Percentiles rank a stretch among this genome's conserved stretches.
These are phyloP conservation scores for Amblyraja radiata DNA, from an alignment of 2,797 vertebrate species.

Conservation along the genomic window DNA sequence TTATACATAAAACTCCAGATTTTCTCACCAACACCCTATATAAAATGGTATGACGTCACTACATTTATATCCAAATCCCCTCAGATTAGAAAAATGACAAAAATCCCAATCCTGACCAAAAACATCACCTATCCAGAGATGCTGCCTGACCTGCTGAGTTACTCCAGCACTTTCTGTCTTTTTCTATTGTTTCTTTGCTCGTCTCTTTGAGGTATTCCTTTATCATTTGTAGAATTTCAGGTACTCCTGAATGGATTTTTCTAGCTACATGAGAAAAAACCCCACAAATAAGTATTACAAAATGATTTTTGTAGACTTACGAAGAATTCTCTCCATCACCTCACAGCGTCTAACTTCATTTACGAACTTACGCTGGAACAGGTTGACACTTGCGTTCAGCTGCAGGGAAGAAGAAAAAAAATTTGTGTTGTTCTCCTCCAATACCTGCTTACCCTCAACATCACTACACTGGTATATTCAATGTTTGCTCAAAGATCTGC, in stretches of 20 bases:
- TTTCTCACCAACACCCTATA: not conserved
- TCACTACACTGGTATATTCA: not conserved
- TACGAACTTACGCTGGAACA: slow-evolving; percentile 70
- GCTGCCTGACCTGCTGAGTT: too few species aligned
- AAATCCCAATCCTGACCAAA: too few species aligned
- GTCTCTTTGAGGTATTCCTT: not conserved
- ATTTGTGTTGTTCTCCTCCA: too few species aligned
- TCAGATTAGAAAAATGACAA: not conserved
- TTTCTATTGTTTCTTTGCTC: not conserved
- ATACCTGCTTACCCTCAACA: not conserved
- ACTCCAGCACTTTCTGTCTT: not conserved
- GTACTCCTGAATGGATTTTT: slow-evolving; percentile 42
- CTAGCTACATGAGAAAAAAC: not conserved
- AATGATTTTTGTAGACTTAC: slow-evolving; percentile 52
- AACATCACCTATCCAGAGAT: too few species aligned
- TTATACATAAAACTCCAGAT: not conserved
- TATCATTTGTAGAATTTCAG: too few species aligned
- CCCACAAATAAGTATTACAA: slow-evolving; percentile 27
- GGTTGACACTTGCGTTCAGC: slow-evolving; percentile 62
- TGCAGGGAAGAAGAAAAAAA: slow-evolving; percentile 39
- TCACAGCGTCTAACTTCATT: slow-evolving; percentile 70
- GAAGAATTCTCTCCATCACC: slow-evolving; percentile 65
- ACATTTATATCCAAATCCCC: not conserved
- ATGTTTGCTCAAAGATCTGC: too few species aligned
- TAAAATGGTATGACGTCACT: not conserved